Conservation (phyloP, 2,888 invertebrate genomes). For the Lamellibrachia satsuma region DNA sequence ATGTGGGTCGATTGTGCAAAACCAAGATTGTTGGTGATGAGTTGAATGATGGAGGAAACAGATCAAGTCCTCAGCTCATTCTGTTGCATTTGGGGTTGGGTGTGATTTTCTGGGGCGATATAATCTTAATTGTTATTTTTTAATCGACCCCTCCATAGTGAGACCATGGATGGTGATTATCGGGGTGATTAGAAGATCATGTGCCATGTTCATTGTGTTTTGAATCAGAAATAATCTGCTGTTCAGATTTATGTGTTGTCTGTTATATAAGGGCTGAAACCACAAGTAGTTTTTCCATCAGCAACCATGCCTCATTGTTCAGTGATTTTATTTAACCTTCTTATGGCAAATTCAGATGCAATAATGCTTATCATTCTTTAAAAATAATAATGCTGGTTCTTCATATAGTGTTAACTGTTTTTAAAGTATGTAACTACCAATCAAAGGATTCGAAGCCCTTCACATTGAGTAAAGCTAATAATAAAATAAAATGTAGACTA, state of each 20-base stretch:
- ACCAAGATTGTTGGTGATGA: neutral
- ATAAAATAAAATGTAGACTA: no score
- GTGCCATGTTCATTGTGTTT: neutral
- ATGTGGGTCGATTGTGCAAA: neutral
- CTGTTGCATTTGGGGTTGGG: neutral
- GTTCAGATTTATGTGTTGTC: neutral
- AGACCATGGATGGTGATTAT: neutral
- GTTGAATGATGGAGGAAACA: neutral
- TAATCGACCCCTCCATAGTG: neutral
- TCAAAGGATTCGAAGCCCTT: no score
- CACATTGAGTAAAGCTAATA: no score
- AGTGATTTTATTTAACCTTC: no score
- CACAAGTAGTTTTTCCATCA: neutral
- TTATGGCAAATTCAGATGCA: no score
- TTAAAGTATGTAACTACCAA: no score
- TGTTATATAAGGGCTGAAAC: neutral
- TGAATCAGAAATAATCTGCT: neutral
- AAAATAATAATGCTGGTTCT: no score
- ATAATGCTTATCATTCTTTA: no score
- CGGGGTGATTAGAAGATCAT: neutral
- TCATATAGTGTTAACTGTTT: no score
- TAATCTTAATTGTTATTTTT: neutral
- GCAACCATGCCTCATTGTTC: no score
- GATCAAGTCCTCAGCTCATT: neutral
- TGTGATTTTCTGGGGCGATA: neutral